phyloP scores from a whole-genome alignment of 2,797 vertebrate genomes.

The Rhincodon typus region DNA sequence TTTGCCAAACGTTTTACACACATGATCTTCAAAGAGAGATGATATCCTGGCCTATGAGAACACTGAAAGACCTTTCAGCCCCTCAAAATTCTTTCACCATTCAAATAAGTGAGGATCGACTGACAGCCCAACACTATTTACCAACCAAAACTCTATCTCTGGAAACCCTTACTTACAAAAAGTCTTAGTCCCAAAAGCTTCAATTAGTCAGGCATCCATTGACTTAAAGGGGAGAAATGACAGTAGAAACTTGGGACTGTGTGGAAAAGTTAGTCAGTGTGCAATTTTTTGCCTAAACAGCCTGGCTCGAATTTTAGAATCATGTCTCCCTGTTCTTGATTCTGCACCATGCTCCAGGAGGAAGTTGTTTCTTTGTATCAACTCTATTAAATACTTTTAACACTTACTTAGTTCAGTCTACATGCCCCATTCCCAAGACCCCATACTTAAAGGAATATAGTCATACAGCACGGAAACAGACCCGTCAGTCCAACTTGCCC shows the following conservation, averaged over 20 bases:
- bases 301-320: not conserved
- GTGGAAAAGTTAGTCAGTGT: not conserved
- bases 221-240: not conserved
- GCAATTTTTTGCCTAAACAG: not conserved
- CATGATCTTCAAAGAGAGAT: not conserved
- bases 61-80: not conserved
- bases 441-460: too few relatives aligned
- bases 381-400: too few relatives aligned
- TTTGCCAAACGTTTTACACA: not conserved
- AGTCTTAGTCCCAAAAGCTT: not conserved
- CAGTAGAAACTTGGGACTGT: not conserved
- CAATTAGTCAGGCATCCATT: not conserved
- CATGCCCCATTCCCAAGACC: too few relatives aligned
- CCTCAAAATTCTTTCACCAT: too few relatives aligned
- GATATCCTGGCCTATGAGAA: not conserved
- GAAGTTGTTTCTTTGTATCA: constrained; percentile 41
- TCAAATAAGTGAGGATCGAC: not conserved
- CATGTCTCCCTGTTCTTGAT: not conserved
- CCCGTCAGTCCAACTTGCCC: too few relatives aligned
- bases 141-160: not conserved
- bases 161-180: not conserved
- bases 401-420: too few relatives aligned
- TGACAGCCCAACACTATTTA: not conserved
- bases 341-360: not conserved
- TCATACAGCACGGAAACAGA: too few relatives aligned